These are phyloP conservation scores for Criorhina ranunculi DNA, from an alignment of 2,888 invertebrate species.

Conservation along the genomic window DNA sequence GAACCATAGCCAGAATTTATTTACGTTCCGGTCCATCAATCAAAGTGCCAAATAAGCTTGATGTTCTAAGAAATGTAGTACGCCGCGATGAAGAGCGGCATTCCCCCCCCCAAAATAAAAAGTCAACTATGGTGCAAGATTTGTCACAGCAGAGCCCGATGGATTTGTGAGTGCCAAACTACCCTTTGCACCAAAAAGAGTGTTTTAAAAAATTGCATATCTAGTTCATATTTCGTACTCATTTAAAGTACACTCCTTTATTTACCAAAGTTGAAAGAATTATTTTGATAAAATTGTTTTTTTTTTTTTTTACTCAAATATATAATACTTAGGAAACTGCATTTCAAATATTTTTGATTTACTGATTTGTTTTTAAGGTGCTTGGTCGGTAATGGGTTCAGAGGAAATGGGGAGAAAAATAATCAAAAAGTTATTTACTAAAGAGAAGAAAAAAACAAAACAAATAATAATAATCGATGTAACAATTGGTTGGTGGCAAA, in stretches of 20 bases:
- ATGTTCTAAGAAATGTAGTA: not conserved
- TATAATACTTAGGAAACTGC: no score
- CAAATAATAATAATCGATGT: no score
- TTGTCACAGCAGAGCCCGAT: slow-evolving; percentile 19
- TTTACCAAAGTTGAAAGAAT: not conserved
- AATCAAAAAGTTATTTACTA: no score
- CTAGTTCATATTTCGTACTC: not conserved
- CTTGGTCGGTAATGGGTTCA: no score
- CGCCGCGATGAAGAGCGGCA: slow-evolving; percentile 8
- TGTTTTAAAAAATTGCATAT: slow-evolving; percentile 22
- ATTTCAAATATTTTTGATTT: no score
- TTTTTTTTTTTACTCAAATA: no score
- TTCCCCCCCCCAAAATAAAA: slow-evolving; percentile 19
- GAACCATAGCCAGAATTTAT: slow-evolving; percentile 7
- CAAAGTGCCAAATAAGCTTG: slow-evolving; percentile 14
- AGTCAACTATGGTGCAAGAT: not conserved
- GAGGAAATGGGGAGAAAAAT: no score
- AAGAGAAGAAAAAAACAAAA: no score
- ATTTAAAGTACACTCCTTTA: not conserved
- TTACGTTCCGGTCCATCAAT: not conserved
- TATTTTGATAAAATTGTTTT: no score
- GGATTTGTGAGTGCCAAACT: slow-evolving; percentile 32
- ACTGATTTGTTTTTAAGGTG: no score
- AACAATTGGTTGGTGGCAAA: no score
- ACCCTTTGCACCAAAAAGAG: slow-evolving; percentile 26